Percentiles rank a stretch among this genome's conserved stretches.
Conservation (phyloP, 2,113 vertebrate genomes). For the Takifugu bimaculatus region DNA sequence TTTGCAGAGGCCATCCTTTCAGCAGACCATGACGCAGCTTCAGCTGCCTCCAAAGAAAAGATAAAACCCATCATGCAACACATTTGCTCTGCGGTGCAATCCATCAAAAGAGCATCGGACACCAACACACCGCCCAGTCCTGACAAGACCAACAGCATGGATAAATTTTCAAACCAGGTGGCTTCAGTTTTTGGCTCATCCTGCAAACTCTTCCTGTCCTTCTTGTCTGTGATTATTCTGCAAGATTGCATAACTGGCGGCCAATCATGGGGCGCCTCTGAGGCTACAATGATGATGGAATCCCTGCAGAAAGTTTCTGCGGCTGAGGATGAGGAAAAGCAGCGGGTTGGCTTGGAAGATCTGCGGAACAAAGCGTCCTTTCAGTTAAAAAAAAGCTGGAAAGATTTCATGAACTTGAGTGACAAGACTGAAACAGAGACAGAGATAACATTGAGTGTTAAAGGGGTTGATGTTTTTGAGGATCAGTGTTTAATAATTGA, state of each 20-base stretch:
- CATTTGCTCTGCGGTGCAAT: constrained; percentile 70
- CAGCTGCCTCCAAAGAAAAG: constrained; percentile 50
- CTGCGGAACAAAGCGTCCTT: constrained; percentile 76
- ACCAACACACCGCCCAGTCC: constrained; percentile 47
- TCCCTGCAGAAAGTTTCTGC: constrained; percentile 78
- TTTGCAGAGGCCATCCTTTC: constrained; percentile 53
- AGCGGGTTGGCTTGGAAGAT: constrained; percentile 74
- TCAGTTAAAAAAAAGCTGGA: constrained; percentile 58
- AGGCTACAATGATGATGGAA: constrained; percentile 79
- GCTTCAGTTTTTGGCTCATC: constrained; percentile 70
- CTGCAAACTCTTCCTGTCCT: constrained; percentile 81
- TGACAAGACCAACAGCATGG: constrained; percentile 72
- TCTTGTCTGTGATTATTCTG: constrained; percentile 83
- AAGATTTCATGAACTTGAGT: constrained; percentile 64
- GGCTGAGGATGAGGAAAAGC: constrained; percentile 76
- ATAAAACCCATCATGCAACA: constrained; percentile 68
- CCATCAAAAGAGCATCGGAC: constrained; percentile 61
- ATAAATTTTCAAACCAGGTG: constrained; percentile 72
- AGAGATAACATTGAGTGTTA: constrained; percentile 56
- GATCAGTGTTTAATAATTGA: constrained; percentile 50
- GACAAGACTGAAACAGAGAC: constrained; percentile 56
- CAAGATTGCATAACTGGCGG: constrained; percentile 70
- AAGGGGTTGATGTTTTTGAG: constrained; percentile 43
- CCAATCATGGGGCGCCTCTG: constrained; percentile 64
- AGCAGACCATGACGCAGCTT: constrained; percentile 39